Base-by-base conservation (phyloP, 2,888 invertebrate species). In the Alsophila aescularia region DNA sequence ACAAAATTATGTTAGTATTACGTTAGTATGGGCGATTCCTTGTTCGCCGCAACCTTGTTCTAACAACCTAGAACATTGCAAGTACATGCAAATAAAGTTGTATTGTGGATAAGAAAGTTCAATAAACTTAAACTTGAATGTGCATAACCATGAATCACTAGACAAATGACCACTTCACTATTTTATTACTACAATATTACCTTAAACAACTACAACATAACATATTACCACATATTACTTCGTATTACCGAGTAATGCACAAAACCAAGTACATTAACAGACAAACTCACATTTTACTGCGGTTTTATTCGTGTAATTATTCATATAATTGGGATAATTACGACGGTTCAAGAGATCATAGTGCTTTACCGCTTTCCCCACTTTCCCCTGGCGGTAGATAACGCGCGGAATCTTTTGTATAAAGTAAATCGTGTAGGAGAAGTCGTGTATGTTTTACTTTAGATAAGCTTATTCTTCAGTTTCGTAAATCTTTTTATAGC, bases 281-380 rank as follows among this genome's bases (percentile, higher is more conserved):
- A 24, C 32, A 16, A 37, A 50, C 53, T 29, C 42, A 40, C 52
- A 52, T 60, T 53, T 53, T 60, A 54, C 58, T 57, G 51, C 43
- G 36, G 44, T 43, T 21, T 60, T 58, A 60, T 63, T 60, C 21
- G 48, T 47, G 42, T 58, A 61, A 63, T 64, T 64, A 64, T 56
- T 50, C 58, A 37, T 52, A 52, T 61, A 57, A 59, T 51, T 53
- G 34, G 43, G 31, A 47, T 60, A 62, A 64, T 52, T 60, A 41
- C 43, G 40, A 58, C 49, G 40, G 63, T 60, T 63, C 63, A 66
- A 62, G 37, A 66, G 66, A 66, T 66, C 66, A 63, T 37, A 42
- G 58, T 60, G 62, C 48, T 51, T 27, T 52, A 54, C 44, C 53
- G 60, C 66, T 66, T 66, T 66, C 66, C 53, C 60, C 14, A 57